Evolutionary conservation across 1,140 invertebrate species (phyloP).

Genomic region (Holcopasites calliopsidis): DNA sequence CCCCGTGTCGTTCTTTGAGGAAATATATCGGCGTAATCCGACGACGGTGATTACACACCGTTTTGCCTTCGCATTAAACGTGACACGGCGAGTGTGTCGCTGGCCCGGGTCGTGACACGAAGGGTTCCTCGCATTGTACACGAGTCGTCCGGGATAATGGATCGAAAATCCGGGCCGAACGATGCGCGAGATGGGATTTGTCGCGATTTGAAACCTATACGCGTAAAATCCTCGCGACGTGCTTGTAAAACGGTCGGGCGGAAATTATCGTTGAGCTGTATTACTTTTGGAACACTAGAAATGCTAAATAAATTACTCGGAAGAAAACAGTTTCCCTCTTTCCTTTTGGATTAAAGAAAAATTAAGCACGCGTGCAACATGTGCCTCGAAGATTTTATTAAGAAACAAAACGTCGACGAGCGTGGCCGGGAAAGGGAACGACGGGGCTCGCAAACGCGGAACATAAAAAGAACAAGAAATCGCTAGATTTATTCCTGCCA

Average conservation of each 20-base stretch:
- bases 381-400: too few relatives aligned
- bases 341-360: too few relatives aligned
- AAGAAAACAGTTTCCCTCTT: too few relatives aligned
- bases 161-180: constrained; percentile 63
- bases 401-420: too few relatives aligned
- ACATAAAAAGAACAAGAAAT: not conserved
- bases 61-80: constrained; percentile 66
- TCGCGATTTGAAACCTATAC: constrained; percentile 77
- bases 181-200: constrained; percentile 77
- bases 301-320: too few relatives aligned
- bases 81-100: constrained; percentile 71
- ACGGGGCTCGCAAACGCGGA: not conserved
- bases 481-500: constrained; percentile 36
- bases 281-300: too few relatives aligned
- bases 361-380: too few relatives aligned
- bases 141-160: constrained; percentile 36
- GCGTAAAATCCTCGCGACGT: constrained; percentile 70
- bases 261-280: not conserved
- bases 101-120: constrained; percentile 50
- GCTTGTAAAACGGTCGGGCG: not conserved
- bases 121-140: constrained; percentile 64
- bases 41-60: constrained; percentile 70
- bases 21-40: constrained; percentile 57
- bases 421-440: too few relatives aligned
- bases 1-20: constrained; percentile 21